Conservation (phyloP, 2,888 invertebrate genomes). For the Megastigmus dorsalis region DNA sequence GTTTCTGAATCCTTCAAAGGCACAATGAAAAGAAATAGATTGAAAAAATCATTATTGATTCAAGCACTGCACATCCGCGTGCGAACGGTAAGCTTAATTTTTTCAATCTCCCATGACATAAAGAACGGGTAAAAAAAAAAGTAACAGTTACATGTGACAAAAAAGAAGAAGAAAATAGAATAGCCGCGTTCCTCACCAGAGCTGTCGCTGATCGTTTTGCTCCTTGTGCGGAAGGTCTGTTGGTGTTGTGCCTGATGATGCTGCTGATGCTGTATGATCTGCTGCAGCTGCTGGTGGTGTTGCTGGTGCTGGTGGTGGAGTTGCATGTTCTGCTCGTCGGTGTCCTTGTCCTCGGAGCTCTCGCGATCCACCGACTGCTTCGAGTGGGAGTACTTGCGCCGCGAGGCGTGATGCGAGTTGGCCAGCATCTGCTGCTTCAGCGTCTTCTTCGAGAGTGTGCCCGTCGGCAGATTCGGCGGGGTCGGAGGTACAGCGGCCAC, state of each 20-base stretch:
- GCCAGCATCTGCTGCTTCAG: conserved; percentile 86
- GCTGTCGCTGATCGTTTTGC: conserved; percentile 93
- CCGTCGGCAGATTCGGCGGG: conserved; percentile 53
- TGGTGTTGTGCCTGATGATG: background rate
- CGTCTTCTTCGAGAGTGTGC: conserved; percentile 83
- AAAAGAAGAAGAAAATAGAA: background rate
- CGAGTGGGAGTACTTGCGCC: conserved; percentile 70
- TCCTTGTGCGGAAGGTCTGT: conserved; percentile 78
- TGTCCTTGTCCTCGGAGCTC: conserved; percentile 86
- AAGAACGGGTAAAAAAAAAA: too few species aligned
- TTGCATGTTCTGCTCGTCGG: conserved; percentile 80
- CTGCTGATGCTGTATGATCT: conserved; percentile 70
- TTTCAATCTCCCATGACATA: too few species aligned
- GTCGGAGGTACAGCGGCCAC: conserved; percentile 45
- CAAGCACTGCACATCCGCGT: too few species aligned
- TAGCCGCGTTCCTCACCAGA: conserved; percentile 83
- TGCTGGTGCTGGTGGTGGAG: conserved; percentile 59
- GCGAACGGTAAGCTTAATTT: too few species aligned
- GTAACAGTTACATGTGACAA: too few species aligned
- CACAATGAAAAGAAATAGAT: too few species aligned
- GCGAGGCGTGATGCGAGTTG: conserved; percentile 74
- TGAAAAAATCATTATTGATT: too few species aligned
- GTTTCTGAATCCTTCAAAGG: conserved; percentile 5
- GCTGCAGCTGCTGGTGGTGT: conserved; percentile 59
- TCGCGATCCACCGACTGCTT: conserved; percentile 86